Conservation (phyloP, 2,113 vertebrate genomes). For the Murina feae region DNA sequence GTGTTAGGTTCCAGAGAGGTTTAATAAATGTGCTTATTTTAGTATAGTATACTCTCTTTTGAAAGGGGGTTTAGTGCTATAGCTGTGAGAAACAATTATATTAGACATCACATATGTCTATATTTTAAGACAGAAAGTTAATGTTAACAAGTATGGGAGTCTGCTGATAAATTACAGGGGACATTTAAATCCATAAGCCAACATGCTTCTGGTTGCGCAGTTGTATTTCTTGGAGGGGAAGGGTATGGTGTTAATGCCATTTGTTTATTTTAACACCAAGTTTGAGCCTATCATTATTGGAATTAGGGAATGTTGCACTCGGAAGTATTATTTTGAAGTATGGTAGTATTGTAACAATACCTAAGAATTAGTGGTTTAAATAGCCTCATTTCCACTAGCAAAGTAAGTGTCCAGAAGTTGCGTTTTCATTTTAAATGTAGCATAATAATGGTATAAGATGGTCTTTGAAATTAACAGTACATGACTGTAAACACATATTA, state of each 20-base stretch:
- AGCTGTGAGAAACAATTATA: slow-evolving; percentile 9
- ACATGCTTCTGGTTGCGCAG: not conserved
- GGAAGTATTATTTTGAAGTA: not conserved
- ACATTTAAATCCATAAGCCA: not conserved
- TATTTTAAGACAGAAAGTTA: slow-evolving; percentile 5
- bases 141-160: not conserved
- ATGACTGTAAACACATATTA: not conserved
- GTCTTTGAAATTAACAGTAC: slow-evolving; percentile 23
- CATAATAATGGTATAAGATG: not conserved
- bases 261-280: slow-evolving; percentile 38
- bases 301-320: slow-evolving; percentile 38
- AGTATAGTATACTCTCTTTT: not conserved
- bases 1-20: no score
- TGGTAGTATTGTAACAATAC: slow-evolving; percentile 21
- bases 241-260: slow-evolving; percentile 25
- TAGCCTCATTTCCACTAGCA: not conserved
- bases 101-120: not conserved
- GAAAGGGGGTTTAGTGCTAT: slow-evolving; percentile 1
- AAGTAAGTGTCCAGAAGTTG: not conserved
- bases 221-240: slow-evolving; percentile 33
- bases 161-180: not conserved
- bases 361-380: not conserved
- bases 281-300: slow-evolving; percentile 7
- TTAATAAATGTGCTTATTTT: not conserved
- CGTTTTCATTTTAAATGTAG: slow-evolving; percentile 23